These are phyloP conservation scores for Cephus pulcher DNA, from an alignment of 2,888 invertebrate genomes.

Conservation along the genomic window DNA sequence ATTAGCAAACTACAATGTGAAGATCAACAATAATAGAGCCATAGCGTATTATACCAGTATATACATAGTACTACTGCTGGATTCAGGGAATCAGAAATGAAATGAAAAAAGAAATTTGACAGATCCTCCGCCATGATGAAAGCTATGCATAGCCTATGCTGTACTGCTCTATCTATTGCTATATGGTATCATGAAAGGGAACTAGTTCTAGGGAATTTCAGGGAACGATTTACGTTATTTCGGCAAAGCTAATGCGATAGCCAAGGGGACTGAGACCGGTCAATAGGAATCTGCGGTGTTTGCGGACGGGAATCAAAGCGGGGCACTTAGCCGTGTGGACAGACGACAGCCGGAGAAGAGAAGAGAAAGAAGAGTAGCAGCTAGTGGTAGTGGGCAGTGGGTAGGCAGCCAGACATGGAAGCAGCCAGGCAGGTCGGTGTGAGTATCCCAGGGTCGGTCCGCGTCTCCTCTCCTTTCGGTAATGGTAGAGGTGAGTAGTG, in stretches of 20 bases:
- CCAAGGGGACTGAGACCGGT: conserved; percentile 31
- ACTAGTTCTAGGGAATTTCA: background rate
- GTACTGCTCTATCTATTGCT: conserved; percentile 28
- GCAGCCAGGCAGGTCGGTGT: background rate
- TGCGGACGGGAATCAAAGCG: conserved; percentile 60
- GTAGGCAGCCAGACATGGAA: background rate
- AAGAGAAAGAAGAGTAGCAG: conserved; percentile 14
- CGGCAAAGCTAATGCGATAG: conserved; percentile 47
- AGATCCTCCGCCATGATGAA: background rate
- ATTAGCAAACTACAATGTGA: background rate
- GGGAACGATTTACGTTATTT: conserved; percentile 41
- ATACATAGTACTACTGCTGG: background rate
- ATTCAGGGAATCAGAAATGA: background rate
- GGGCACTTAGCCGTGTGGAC: conserved; percentile 54
- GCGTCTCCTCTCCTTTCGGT: background rate
- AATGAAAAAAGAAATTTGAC: background rate
- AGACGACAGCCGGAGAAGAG: conserved; percentile 47
- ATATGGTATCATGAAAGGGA: background rate
- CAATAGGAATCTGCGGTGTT: conserved; percentile 56
- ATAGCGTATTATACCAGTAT: background rate
- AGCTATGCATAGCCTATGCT: background rate
- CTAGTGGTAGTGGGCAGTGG: background rate
- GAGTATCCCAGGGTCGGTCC: background rate
- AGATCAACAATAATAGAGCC: background rate
- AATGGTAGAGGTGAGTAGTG: background rate